A percentile compares a stretch with the other conserved stretches of the same genome.
Evolutionary conservation across 64 coral and sea anemone species (phyloP).

Genomic region (Actinia equina): DNA sequence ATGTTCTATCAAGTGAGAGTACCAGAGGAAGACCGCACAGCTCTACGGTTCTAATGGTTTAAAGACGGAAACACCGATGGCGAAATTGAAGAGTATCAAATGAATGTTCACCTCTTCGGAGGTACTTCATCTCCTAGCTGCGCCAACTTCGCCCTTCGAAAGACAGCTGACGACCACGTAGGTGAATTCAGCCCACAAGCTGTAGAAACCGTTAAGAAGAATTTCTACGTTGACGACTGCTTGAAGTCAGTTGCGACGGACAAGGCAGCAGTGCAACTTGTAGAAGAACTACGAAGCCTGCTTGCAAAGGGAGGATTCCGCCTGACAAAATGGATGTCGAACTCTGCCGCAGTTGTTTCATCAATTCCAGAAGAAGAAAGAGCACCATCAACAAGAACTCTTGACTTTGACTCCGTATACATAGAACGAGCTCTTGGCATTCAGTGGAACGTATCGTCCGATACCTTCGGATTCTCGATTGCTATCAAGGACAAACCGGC

Average conservation of each 20-base stretch:
- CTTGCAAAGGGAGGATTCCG: constrained; percentile 24
- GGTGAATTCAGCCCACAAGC: background rate
- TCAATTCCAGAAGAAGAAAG: background rate
- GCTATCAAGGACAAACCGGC: constrained; percentile 16
- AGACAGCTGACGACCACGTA: background rate
- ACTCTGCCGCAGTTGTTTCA: background rate
- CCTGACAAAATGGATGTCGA: constrained; percentile 28
- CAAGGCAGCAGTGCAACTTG: background rate
- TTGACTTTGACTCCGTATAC: background rate
- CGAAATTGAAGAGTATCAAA: constrained; percentile 6
- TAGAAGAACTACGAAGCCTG: background rate
- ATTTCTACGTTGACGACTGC: constrained; percentile 25
- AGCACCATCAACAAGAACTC: background rate
- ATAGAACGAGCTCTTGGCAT: background rate
- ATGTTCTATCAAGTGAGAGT: constrained; percentile 29
- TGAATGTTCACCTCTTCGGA: constrained; percentile 26
- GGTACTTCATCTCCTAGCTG: constrained; percentile 16
- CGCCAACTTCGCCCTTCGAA: constrained; percentile 2
- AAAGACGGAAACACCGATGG: background rate
- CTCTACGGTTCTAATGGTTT: constrained; percentile 11
- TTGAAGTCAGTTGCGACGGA: constrained; percentile 1
- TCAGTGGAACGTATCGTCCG: background rate
- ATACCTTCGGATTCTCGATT: constrained; percentile 12
- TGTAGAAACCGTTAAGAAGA: background rate
- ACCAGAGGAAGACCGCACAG: background rate